Conservation (phyloP, 2,888 invertebrate genomes). For the Masnerella sp. region DNA sequence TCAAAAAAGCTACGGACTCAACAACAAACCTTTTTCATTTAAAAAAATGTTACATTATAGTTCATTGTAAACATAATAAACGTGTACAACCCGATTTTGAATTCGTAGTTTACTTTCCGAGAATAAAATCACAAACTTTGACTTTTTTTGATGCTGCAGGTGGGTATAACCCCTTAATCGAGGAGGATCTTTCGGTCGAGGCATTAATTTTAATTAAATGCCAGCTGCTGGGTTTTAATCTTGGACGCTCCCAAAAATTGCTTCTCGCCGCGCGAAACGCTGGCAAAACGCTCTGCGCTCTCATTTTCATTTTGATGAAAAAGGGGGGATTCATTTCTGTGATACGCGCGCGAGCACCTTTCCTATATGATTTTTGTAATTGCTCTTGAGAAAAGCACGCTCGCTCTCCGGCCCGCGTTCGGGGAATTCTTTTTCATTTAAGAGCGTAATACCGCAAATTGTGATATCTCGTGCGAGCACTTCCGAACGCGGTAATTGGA, state of each 20-base stretch:
- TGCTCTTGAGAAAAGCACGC: slow-evolving; percentile 2
- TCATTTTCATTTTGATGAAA: slow-evolving; percentile 13
- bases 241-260: slow-evolving; percentile 1
- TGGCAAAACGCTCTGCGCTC: too few relatives aligned
- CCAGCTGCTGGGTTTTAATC: not conserved
- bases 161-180: too few relatives aligned
- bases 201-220: slow-evolving; percentile 21
- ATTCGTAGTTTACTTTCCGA: too few relatives aligned
- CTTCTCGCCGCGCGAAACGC: not conserved
- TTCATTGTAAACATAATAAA: too few relatives aligned
- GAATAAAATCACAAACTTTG: too few relatives aligned
- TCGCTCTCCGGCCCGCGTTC: not conserved
- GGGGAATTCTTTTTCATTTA: slow-evolving; percentile 8
- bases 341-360: not conserved
- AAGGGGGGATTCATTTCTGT: slow-evolving; percentile 2
- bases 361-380: slow-evolving; percentile 1
- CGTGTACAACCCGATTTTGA: too few relatives aligned
- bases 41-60: too few relatives aligned
- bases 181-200: too few relatives aligned
- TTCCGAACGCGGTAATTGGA: not conserved
- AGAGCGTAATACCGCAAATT: not conserved
- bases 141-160: too few relatives aligned
- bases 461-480: not conserved
- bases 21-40: too few relatives aligned
- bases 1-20: too few relatives aligned